Base-by-base conservation (phyloP, 2,888 invertebrate genomes). In the Nemotelus nigrinus region DNA sequence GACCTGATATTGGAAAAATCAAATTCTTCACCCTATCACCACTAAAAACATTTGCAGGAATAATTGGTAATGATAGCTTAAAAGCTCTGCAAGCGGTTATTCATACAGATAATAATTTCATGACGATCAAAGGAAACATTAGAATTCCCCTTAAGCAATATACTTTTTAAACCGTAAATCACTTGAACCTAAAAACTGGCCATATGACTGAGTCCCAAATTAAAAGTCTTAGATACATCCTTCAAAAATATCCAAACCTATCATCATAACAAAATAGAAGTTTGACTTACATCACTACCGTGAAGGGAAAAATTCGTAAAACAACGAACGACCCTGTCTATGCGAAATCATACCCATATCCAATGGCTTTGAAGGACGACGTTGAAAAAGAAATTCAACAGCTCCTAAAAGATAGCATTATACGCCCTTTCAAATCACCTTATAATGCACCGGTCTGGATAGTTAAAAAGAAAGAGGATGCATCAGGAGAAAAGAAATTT, bases 361-460 rank as follows among this genome's bases (percentile, higher is more conserved):
- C 57, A 25, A 68, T 68, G 48, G 48, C 25, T n/a, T 70, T 68
- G n/a, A 68, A 68, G 48, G 68, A 44, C 10, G 68, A 68, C 2
- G 68, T 68, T 48, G 48, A 68, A 25, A 68, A 68, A 68, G 45
- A 68, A 68, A 47, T 68, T 5, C 45, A 68, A 45, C 25, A 68
- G 4, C 68, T 68, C 7, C 48, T 68, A 5, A n/a, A 4, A 8
- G 68, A 70, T 25, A 50, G 77, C 39, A 83, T 82, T 55, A 82
- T 82, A 10, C 70, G 80, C 76, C 82, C 78, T 50, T 80, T 78
- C 43, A 50, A 77, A 47, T 79, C 25, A 25, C 25, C 25, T 25
- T 25, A 25, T 25, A 25, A 25, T 25, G 25, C 25, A 25, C 25
- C 25, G 25, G 25, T 25, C 25, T 25, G 25, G 25, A 25, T 25